Evolutionary conservation across 1,140 invertebrate genomes (phyloP).

Genomic region (Heterodera carotae): DNA sequence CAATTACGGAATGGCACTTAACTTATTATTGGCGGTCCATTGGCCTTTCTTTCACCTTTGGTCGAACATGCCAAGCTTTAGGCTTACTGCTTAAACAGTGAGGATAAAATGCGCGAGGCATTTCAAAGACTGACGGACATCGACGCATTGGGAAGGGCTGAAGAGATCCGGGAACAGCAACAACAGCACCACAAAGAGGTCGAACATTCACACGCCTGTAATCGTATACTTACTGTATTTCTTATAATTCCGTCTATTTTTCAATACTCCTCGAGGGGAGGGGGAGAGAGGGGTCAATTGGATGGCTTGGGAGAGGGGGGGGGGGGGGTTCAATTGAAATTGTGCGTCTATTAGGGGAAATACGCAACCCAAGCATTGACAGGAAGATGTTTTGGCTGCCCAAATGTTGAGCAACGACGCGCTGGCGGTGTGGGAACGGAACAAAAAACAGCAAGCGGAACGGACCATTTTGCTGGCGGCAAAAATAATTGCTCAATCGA

Average conservation of each 20-base stretch:
- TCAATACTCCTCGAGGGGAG: too few relatives aligned
- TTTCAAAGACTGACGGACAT: conserved; percentile 88
- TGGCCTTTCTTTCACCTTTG: not conserved
- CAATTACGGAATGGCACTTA: conserved; percentile 83
- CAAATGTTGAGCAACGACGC: conserved; percentile 70
- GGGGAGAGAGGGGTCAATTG: too few relatives aligned
- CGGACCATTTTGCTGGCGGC: conserved; percentile 82
- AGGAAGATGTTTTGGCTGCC: conserved; percentile 71
- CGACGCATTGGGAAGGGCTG: conserved; percentile 72
- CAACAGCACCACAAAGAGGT: not conserved
- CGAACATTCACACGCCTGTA: not conserved
- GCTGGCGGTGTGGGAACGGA: conserved; percentile 76
- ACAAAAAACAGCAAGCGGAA: conserved; percentile 77
- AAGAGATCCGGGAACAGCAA: conserved; percentile 5
- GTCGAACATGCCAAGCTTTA: not conserved
- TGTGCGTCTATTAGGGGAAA: too few relatives aligned
- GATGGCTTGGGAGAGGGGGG: too few relatives aligned
- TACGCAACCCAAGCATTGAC: not conserved
- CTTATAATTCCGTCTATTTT: conserved; percentile 13
- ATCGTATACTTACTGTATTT: conserved; percentile 26
- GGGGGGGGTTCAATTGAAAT: too few relatives aligned
- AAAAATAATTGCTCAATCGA: conserved; percentile 86
- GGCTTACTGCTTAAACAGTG: conserved; percentile 87
- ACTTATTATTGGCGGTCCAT: conserved; percentile 78
- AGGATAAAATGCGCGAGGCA: conserved; percentile 87